Percentiles rank a stretch among this genome's conserved stretches.
Evolutionary conservation across 2,113 vertebrate species (phyloP).

Genomic region (Atractosteus spatula): DNA sequence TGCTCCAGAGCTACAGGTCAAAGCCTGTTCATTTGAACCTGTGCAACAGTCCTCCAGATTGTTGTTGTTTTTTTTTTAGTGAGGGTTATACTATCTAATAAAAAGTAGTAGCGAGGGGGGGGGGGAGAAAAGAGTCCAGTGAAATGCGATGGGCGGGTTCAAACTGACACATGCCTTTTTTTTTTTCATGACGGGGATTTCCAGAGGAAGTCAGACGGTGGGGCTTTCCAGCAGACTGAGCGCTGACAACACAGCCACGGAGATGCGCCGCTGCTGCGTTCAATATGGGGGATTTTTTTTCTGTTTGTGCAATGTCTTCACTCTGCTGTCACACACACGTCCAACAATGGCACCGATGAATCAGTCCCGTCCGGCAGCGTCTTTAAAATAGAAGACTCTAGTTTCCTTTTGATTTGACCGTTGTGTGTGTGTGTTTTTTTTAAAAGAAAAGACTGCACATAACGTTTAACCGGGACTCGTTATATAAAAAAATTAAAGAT

Average conservation of each 20-base stretch:
- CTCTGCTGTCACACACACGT: too few relatives aligned
- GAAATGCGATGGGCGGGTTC: conserved; percentile 1
- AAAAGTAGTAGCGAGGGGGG: too few relatives aligned
- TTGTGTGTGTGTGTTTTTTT: conserved; percentile 30
- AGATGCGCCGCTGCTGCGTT: conserved; percentile 7
- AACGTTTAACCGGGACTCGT: too few relatives aligned
- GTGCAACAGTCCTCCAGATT: too few relatives aligned
- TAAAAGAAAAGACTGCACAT: conserved; percentile 21
- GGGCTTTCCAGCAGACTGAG: conserved; percentile 57
- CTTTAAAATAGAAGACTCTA: conserved; percentile 18
- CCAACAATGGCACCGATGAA: conserved; percentile 27
- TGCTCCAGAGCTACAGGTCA: too few relatives aligned
- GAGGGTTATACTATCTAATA: too few relatives aligned
- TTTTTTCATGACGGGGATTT: conserved; percentile 65
- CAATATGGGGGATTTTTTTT: conserved; percentile 9
- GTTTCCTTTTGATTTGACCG: conserved; percentile 22
- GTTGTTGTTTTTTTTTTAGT: too few relatives aligned
- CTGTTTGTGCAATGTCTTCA: conserved; percentile 7
- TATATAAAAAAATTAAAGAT: conserved; percentile 3
- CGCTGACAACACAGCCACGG: conserved; percentile 32
- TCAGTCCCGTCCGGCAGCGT: conserved; percentile 16
- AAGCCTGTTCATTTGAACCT: too few relatives aligned
- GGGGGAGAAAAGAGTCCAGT: too few relatives aligned
- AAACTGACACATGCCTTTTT: conserved; percentile 20
- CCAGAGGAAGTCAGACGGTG: conserved; percentile 67